Base-by-base conservation (phyloP, 92 coral and sea anemone species). In the Bergia puertoricense region DNA sequence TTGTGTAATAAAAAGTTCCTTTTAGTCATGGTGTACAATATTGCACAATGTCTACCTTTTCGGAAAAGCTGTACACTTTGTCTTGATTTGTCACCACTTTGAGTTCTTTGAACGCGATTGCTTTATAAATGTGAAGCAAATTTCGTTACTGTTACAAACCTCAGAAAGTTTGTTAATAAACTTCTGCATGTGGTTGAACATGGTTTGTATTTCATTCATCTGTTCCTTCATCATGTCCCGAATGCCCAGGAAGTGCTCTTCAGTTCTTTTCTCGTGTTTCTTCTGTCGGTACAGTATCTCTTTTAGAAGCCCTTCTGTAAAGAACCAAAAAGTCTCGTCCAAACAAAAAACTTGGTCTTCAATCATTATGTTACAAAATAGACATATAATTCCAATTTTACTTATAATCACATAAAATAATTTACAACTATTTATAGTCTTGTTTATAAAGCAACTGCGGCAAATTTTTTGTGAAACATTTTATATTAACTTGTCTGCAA, bases 201-300 rank as follows among this genome's bases (percentile, higher is more conserved):
- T 66, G 54, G 3, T n/a, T 82, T 42, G 18, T 41, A 82, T 65
- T 45, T 82, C 59, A 36, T 3, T 65, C 50, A 41, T n/a, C 86
- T 80, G 85, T 39, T 57, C 48, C 13, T 80, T 37, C 10, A 82
- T 40, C 75, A 42, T 16, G 43, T 66, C 75, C 44, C 7, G 36
- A 7, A 82, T 37, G 23, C 30, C 54, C n/a, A 39, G 76, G 41
- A 59, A 69, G 30, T 5, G 40, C 39, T 82, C 59, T 82, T 82
- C 86, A 44, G 59, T 82, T 82, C 40, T 66, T 9, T 23, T 65
- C 41, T 62, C 86, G 9, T 82, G 86, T 42, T 66, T 66, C 86
- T 82, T 82, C 59, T 82, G 86, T 41, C 56, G 18, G 42, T 82
- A 43, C 39, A 82, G 76, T 18, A 82, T 68, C 75, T 82, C 76